Conservation (phyloP, 2,888 invertebrate species). For the Campoplex nolae region DNA sequence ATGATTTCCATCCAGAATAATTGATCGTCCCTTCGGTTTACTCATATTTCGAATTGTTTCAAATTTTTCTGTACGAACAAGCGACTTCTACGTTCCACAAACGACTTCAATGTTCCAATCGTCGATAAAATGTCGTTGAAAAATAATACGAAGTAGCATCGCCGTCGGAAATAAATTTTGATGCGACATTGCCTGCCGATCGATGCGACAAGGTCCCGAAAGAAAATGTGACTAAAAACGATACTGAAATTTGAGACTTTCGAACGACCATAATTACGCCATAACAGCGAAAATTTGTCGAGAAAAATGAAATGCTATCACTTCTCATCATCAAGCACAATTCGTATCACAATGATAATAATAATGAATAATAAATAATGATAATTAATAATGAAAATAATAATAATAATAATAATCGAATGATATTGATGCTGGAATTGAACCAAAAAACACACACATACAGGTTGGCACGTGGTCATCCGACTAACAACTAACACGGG, state of each 20-base stretch:
- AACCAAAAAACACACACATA: constrained; percentile 67
- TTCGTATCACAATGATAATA: not conserved
- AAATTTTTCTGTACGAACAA: not conserved
- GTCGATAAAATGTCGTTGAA: too few species aligned
- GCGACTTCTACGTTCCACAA: not conserved
- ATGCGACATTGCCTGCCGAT: not conserved
- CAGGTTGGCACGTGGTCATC: constrained; percentile 82
- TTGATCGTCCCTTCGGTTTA: not conserved
- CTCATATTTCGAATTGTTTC: not conserved
- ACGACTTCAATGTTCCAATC: too few species aligned
- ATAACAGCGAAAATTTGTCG: not conserved
- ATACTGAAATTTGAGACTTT: not conserved
- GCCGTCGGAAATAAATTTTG: not conserved
- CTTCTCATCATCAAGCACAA: constrained; percentile 12
- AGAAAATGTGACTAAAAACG: not conserved
- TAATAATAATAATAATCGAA: constrained; percentile 28
- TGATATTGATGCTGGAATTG: constrained; percentile 78
- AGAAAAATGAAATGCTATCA: not conserved
- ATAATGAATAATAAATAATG: not conserved
- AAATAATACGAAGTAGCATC: not conserved
- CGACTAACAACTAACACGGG: constrained; percentile 82
- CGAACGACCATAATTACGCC: not conserved
- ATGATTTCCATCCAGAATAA: too few species aligned
- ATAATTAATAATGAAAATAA: not conserved
- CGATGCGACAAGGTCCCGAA: not conserved